Evolutionary conservation across 92 coral and sea anemone genomes (phyloP), one percentile per base, ranked within the genome.

Genomic region (Pocillopora meandrina): DNA sequence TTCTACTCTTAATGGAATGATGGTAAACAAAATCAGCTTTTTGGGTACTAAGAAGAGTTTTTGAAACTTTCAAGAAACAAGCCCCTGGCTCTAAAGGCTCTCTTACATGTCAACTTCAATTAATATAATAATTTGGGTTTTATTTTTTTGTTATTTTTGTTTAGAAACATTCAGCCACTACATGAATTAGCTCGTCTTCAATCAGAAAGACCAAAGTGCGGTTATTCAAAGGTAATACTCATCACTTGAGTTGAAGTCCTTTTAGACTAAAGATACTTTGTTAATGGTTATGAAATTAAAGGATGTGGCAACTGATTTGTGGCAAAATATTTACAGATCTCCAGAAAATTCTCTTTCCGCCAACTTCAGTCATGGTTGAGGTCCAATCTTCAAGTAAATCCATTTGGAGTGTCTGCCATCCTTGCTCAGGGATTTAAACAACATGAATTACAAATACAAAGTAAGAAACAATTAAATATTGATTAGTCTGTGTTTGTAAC

Each of bases 401-500:
- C 98, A 19, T 96, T 94, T 88, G 99, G 99, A 75, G 98, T 96
- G 76, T 96, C 99, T 0, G 90, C 96, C 14, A 92, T 95, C 76
- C 87, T 96, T 26, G 82, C 95, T 62, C 93, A 85, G 59, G 98
- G 95, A 23, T 61, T 81, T 72, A 94, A 86, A 69, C 82, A 81
- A 49, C 94, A 86, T 26, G 97, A 85, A 42, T 77, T 84, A 56
- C 86, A 35, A 59, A 23, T 9, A 59, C 72, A 83, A 49, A 83
- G 86, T 83, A 55, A 55, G 80, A 26, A 79, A 23, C n/a, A 20
- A 52, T 34, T 12, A 8, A 26, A 26, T 26, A 26, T 26, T 26
- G 31, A 26, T 26, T 26, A 26, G 31, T 26, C 31, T 26, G 31
- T 26, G 31, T 26, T 26, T 26, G 31, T 26, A 26, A 26, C 31